phyloP scores from a whole-genome alignment of 1,140 invertebrate genomes.

The Triops cancriformis region DNA sequence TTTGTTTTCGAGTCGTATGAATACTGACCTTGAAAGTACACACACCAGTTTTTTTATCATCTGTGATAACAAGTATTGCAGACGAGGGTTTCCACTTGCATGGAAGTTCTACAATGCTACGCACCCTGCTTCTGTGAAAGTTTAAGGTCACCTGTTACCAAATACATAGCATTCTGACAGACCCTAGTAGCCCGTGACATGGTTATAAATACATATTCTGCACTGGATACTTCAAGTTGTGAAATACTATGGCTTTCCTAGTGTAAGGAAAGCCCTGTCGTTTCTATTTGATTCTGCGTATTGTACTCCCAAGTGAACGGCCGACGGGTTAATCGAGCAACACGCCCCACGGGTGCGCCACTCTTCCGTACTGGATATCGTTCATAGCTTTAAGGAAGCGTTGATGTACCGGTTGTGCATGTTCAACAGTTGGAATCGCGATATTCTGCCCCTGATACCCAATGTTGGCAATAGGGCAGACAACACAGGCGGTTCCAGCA shows the following conservation, averaged over 20 bases:
- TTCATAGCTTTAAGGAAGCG: slow-evolving; percentile 60
- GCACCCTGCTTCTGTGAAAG: background rate
- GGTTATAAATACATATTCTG: background rate
- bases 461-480: slow-evolving; percentile 79
- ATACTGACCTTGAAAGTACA: slow-evolving; percentile 10
- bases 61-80: background rate
- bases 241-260: background rate
- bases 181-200: slow-evolving; percentile 8
- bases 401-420: slow-evolving; percentile 36
- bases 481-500: slow-evolving; percentile 83
- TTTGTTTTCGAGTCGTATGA: background rate
- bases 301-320: slow-evolving; percentile 15
- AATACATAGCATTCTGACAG: background rate
- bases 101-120: background rate
- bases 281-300: background rate
- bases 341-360: slow-evolving; percentile 65
- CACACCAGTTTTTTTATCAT: background rate
- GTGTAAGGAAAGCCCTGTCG: background rate
- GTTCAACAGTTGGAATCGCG: slow-evolving; percentile 58
- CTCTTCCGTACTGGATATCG: slow-evolving; percentile 78
- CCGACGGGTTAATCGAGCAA: slow-evolving; percentile 34
- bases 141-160: slow-evolving; percentile 3
- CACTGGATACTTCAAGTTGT: background rate
- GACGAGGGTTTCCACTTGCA: background rate
- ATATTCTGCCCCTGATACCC: slow-evolving; percentile 57